Percentiles rank a stretch among this genome's conserved stretches.
phyloP scores from a whole-genome alignment of 2,113 vertebrate genomes.

The Callithrix jacchus region DNA sequence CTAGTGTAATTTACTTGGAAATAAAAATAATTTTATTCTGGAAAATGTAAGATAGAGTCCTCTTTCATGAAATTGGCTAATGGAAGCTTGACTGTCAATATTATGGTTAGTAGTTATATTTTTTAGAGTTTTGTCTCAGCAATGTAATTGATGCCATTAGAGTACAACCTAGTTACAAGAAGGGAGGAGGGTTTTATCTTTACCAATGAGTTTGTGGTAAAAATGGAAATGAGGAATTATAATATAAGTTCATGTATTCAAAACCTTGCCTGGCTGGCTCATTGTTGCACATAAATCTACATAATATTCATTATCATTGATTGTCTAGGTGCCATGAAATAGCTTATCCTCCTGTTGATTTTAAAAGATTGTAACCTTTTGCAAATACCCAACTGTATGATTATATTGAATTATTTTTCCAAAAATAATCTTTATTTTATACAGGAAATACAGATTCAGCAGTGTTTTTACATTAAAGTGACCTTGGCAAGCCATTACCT shows the following conservation, averaged over 20 bases:
- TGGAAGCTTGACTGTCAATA: background rate
- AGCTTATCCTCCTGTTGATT: conserved; percentile 35
- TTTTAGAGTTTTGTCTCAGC: background rate
- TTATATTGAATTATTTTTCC: background rate
- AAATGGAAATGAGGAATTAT: background rate
- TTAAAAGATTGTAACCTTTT: conserved; percentile 48
- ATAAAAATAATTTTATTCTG: background rate
- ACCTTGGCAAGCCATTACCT: conserved; percentile 65
- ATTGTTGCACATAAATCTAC: conserved; percentile 12
- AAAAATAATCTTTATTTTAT: conserved; percentile 16
- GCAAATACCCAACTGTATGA: background rate
- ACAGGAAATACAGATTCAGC: conserved; percentile 47
- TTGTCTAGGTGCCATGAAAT: background rate
- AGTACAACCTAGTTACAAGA: background rate
- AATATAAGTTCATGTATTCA: conserved; percentile 31
- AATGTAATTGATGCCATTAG: background rate
- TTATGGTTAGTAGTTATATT: background rate
- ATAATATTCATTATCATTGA: conserved; percentile 20
- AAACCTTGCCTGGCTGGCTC: background rate
- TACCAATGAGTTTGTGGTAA: background rate
- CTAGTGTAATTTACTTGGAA: background rate
- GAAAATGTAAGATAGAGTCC: background rate
- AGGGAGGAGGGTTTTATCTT: background rate
- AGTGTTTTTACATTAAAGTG: conserved; percentile 59
- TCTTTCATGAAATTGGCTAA: background rate